Evolutionary conservation across 2,888 invertebrate species (phyloP).

Genomic region (Saturnia pavonia): DNA sequence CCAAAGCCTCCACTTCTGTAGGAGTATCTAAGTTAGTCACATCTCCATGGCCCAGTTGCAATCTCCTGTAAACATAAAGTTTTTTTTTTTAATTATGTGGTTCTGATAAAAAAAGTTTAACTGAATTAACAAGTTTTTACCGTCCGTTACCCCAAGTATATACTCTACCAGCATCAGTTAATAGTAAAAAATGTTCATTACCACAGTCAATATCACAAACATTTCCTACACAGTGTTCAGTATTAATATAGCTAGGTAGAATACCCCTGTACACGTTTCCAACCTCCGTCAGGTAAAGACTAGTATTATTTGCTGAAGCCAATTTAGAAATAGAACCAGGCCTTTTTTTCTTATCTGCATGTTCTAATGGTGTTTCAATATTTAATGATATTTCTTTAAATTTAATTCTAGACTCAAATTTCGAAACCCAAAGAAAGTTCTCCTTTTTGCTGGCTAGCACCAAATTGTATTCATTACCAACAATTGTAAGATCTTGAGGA

Average conservation of each 20-base stretch:
- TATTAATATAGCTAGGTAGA: constrained; percentile 83
- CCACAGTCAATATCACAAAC: constrained; percentile 87
- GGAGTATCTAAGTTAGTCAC: constrained; percentile 84
- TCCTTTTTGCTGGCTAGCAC: constrained; percentile 45
- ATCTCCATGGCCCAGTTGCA: constrained; percentile 92
- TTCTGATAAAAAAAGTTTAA: neutral
- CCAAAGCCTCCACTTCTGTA: constrained; percentile 85
- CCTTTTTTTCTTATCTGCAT: constrained; percentile 41
- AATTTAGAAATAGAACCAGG: constrained; percentile 47
- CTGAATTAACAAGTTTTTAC: constrained; percentile 65
- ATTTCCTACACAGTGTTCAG: constrained; percentile 72
- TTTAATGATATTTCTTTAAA: constrained; percentile 45
- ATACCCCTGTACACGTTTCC: constrained; percentile 78
- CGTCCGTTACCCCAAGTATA: constrained; percentile 92
- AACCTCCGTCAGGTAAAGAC: constrained; percentile 52
- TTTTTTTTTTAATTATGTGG: neutral
- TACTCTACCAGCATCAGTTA: constrained; percentile 87
- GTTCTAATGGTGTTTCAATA: constrained; percentile 44
- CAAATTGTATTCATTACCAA: constrained; percentile 63
- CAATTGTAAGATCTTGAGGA: constrained; percentile 38
- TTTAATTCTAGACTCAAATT: constrained; percentile 44
- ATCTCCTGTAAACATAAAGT: constrained; percentile 83
- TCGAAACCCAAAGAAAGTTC: constrained; percentile 48
- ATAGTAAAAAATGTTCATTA: constrained; percentile 89
- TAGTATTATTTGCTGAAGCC: constrained; percentile 45